Evolutionary conservation across 2,888 invertebrate species (phyloP), one percentile per base, ranked within the genome.

Genomic region (Conops quadrifasciatus): DNA sequence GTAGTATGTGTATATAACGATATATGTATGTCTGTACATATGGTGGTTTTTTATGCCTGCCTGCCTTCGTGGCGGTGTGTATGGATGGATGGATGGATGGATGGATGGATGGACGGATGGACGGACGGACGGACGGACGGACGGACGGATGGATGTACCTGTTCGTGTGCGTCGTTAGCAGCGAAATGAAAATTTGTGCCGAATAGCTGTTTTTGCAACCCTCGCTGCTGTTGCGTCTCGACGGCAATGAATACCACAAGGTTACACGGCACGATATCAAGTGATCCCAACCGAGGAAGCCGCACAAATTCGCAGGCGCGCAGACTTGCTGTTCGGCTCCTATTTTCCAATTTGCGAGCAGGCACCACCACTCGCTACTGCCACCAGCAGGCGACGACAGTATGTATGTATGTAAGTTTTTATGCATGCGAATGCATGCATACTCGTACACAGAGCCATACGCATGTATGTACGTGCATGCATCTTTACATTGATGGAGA

Each of bases 141-240:
- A 36, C 9, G 36, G 4, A 36, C 36, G 9, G 4, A 9, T 36
- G 36, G 4, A 36, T 36, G 36, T 9, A 36, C 36, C 5, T 9
- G 9, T 36, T 9, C 9, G 36, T 36, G 36, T 36, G 36, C 49
- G 19, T 11, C 16, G 28, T 7, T 15, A 24, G 28, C 26, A 15
- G 49, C 49, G 16, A 1, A n/a, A n/a, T n/a, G n/a, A 24, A 47
- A 63, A 63, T 63, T 26, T 63, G 63, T 63, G 63, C 26, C 63
- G 63, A 63, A 47, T 67, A 45, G 67, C 67, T 67, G 63, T 63
- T 63, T 58, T n/a, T 62, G 63, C 63, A 47, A 63, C 63, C 63
- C 58, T 56, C 56, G 16, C 51, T 56, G 53, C 26, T 49, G 24
- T 26, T 47, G 63, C 49, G 36, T 21, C 24, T 47, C 26, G 47